These are phyloP conservation scores for Tetramorium simillimum DNA, from an alignment of 1,140 invertebrate genomes.

Conservation along the genomic window DNA sequence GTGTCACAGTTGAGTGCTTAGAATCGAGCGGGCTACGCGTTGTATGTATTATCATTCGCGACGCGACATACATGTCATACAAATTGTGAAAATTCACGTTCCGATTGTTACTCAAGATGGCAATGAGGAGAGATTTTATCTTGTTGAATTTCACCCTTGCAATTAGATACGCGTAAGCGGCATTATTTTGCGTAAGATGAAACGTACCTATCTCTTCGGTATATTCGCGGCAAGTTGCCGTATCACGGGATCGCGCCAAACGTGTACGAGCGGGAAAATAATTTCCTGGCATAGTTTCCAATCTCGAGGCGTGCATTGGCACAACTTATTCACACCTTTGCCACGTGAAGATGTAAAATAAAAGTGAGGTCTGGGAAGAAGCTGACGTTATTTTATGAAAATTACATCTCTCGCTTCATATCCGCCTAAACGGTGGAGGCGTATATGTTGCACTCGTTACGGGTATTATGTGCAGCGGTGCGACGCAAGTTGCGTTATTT, in stretches of 20 bases:
- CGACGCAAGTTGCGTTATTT: slow-evolving; percentile 78
- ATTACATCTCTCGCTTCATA: slow-evolving; percentile 75
- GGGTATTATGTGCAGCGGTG: slow-evolving; percentile 73
- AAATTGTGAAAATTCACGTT: not conserved
- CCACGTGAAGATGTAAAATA: slow-evolving; percentile 28
- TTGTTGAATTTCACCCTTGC: not conserved
- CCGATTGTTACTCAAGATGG: not conserved
- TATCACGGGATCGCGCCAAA: slow-evolving; percentile 36
- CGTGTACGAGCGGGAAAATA: slow-evolving; percentile 7
- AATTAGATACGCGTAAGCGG: not conserved
- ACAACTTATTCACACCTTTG: slow-evolving; percentile 76
- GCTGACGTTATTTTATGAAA: slow-evolving; percentile 80
- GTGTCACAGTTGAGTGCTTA: not conserved
- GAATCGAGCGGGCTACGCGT: not conserved
- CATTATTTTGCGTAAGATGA: not conserved
- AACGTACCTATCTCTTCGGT: not conserved
- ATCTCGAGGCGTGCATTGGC: slow-evolving; percentile 65
- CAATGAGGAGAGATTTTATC: not conserved
- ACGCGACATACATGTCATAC: no score
- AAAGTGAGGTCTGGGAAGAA: slow-evolving; percentile 2
- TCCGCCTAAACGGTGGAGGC: slow-evolving; percentile 64
- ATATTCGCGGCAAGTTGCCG: slow-evolving; percentile 34
- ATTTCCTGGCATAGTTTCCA: slow-evolving; percentile 59
- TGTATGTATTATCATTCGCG: no score
- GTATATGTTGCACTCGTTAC: slow-evolving; percentile 75